Conservation (phyloP, 2,113 vertebrate species). For the Poeciliopsis occidentalis region DNA sequence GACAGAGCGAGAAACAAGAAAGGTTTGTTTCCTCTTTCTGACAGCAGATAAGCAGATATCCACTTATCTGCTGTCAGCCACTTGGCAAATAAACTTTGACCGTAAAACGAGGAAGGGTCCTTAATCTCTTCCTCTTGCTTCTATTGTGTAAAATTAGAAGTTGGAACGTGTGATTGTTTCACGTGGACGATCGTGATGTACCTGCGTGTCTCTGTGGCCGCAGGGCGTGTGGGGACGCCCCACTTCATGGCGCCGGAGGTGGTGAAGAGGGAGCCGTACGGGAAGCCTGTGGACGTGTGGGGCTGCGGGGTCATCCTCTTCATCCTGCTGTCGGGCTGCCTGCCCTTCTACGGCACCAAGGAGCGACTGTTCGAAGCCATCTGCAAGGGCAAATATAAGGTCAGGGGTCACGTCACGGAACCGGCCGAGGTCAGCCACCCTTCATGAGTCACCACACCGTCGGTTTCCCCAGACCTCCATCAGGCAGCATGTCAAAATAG, state of each 20-base stretch:
- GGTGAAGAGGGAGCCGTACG: conserved; percentile 96
- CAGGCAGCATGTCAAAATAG: too few relatives aligned
- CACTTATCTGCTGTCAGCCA: not conserved
- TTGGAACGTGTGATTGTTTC: too few relatives aligned
- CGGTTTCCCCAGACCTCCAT: too few relatives aligned
- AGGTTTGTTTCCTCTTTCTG: not conserved
- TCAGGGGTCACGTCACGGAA: conserved; percentile 76
- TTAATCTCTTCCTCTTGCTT: conserved; percentile 2
- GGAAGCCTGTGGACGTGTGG: conserved; percentile 97
- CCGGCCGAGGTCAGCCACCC: too few relatives aligned
- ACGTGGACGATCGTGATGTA: not conserved
- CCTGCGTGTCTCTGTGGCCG: not conserved
- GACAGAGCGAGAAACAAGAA: too few relatives aligned
- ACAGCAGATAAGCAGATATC: too few relatives aligned
- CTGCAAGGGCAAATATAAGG: conserved; percentile 98
- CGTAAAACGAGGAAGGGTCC: not conserved
- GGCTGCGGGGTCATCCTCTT: conserved; percentile 98
- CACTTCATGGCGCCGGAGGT: conserved; percentile 99
- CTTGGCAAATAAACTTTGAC: not conserved
- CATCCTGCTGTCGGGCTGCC: conserved; percentile 94
- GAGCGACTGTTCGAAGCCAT: conserved; percentile 96
- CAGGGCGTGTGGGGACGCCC: conserved; percentile 95
- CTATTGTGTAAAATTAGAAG: not conserved
- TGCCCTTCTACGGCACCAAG: conserved; percentile 98
- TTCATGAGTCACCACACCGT: too few relatives aligned